Evolutionary conservation across 1,140 invertebrate species (phyloP).

Genomic region (Patella vulgata): DNA sequence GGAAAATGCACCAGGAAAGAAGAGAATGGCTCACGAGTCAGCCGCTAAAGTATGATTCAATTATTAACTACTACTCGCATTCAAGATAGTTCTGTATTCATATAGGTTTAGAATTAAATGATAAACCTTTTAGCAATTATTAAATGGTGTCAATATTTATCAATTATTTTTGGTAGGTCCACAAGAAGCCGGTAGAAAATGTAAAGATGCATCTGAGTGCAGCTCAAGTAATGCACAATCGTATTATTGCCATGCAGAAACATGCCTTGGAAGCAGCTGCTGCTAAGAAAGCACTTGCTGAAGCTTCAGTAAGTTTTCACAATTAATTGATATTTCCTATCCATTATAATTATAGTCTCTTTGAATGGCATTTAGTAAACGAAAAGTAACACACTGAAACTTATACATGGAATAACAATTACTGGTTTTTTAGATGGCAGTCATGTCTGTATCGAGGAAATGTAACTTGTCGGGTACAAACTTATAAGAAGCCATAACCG

Average conservation of each 20-base stretch:
- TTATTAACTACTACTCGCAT: too few species aligned
- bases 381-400: too few species aligned
- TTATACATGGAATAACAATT: too few species aligned
- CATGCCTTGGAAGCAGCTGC: slow-evolving; percentile 41
- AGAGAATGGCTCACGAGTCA: slow-evolving; percentile 52
- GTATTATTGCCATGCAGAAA: slow-evolving; percentile 58
- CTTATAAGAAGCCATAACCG: too few species aligned
- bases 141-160: too few species aligned
- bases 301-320: slow-evolving; percentile 22
- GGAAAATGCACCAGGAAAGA: slow-evolving; percentile 36
- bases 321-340: background rate
- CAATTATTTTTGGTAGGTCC: background rate
- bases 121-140: too few species aligned
- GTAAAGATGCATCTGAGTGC: slow-evolving; percentile 44
- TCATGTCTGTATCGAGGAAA: too few species aligned
- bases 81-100: too few species aligned
- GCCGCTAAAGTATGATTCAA: slow-evolving; percentile 20
- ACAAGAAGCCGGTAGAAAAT: slow-evolving; percentile 24
- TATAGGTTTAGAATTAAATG: too few species aligned
- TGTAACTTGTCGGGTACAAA: too few species aligned
- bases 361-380: background rate
- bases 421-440: too few species aligned
- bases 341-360: background rate
- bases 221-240: slow-evolving; percentile 64
- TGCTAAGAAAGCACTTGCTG: slow-evolving; percentile 23